Base-by-base conservation (phyloP, 2,797 vertebrate genomes). In the Eremophila alpestris region DNA sequence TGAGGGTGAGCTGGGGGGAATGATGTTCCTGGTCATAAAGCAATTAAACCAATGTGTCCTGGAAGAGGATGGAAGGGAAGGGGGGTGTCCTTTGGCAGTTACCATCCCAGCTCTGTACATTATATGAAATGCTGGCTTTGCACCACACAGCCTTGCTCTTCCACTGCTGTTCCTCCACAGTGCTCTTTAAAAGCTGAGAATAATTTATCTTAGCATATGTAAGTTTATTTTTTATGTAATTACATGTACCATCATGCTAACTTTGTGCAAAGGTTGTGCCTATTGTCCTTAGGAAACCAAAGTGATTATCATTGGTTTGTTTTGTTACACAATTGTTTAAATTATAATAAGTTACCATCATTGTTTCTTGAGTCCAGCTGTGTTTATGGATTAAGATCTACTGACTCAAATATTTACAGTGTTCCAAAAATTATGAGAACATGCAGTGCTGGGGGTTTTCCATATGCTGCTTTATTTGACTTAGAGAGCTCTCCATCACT, bases 351-450 rank as follows among this genome's bases (percentile, higher is more conserved):
- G 96, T 98, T 96, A 73, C 97, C 95, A 97, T 97, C 97, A 94
- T 95, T 96, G 96, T 97, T 98, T 97, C 97, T 97, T 95, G 96
- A 97, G 95, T 97, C 97, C 98, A 98, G 98, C 98, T 98, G 98
- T 98, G 98, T 98, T 98, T 98, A 98, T 97, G 97, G 97, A 98
- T 98, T 97, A 98, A 98, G 97, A 98, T 97, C 95, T 97, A 97
- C 97, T 98, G 97, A 97, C 96, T 98, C 97, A 98, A 98, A 98
- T 98, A 98, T 98, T 98, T 98, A 98, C 97, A 97, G 95, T 96
- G 95, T 97, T 97, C 97, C 95, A 97, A 97, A 98, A 97, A 97
- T 96, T 95, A 97, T 74, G 83, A 97, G 96, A 98, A 97, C 96
- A 97, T 97, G 97, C 87, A 96, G 97, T 97, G 95, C 97, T 95